These are phyloP conservation scores for Hypena proboscidalis DNA, from an alignment of 2,888 invertebrate species.

Conservation along the genomic window DNA sequence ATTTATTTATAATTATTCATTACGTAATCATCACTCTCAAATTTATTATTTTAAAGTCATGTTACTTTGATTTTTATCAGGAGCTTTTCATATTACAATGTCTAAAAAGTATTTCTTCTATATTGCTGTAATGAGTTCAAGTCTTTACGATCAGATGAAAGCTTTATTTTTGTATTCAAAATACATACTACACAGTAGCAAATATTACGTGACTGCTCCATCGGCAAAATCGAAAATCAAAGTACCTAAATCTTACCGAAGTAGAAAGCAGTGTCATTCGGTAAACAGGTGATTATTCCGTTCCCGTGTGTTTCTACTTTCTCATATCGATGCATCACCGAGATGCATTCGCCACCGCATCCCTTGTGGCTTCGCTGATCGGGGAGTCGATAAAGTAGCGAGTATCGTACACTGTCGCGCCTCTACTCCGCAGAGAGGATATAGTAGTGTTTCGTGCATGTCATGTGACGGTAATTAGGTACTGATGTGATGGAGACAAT, in stretches of 20 bases:
- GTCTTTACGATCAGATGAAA: too few species aligned
- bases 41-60: too few species aligned
- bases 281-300: constrained; percentile 68
- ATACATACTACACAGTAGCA: too few species aligned
- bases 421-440: constrained; percentile 14
- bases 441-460: constrained; percentile 25
- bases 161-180: too few species aligned
- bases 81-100: too few species aligned
- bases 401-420: constrained; percentile 31
- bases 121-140: too few species aligned
- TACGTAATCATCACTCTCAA: too few species aligned
- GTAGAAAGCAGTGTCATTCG: constrained; percentile 41
- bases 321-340: constrained; percentile 72
- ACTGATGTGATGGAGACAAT: constrained; percentile 6
- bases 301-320: constrained; percentile 65
- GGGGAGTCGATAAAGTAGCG: constrained; percentile 37
- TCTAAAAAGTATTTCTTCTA: too few species aligned
- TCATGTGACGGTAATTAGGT: constrained; percentile 21
- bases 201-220: too few species aligned
- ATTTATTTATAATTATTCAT: too few species aligned
- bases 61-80: too few species aligned
- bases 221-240: background rate
- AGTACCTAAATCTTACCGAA: constrained; percentile 27
- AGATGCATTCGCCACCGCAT: constrained; percentile 68
- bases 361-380: constrained; percentile 32